Evolutionary conservation across 2,797 vertebrate species (phyloP).

Genomic region (Dallia pectoralis): DNA sequence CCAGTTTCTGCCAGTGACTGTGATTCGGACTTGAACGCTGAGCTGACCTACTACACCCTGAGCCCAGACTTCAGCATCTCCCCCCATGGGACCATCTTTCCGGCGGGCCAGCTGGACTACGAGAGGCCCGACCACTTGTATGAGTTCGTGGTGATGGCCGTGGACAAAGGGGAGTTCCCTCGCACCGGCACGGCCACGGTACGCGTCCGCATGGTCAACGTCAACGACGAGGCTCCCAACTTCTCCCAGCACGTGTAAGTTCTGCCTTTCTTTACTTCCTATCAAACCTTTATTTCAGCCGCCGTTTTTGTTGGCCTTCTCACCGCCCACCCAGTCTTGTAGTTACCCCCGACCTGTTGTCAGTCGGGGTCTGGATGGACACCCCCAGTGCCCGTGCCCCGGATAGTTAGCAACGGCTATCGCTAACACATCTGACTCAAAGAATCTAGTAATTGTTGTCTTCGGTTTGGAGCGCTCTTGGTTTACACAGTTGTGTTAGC

Average conservation of each 20-base stretch:
- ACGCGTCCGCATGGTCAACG: conserved; percentile 82
- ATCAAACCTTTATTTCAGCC: no score
- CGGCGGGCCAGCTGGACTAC: conserved; percentile 77
- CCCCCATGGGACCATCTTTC: conserved; percentile 82
- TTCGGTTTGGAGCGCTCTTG: no score
- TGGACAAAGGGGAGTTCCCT: conserved; percentile 81
- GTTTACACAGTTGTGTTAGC: no score
- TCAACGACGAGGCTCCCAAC: conserved; percentile 85
- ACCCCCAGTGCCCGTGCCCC: no score
- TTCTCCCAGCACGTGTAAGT: conserved; percentile 85
- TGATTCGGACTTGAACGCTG: conserved; percentile 82
- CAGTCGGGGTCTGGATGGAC: no score
- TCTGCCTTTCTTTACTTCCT: not conserved
- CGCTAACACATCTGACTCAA: no score
- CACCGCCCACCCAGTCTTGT: no score
- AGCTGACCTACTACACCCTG: conserved; percentile 82
- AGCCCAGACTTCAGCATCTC: conserved; percentile 86
- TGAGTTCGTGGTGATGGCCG: conserved; percentile 86
- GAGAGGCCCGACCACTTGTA: conserved; percentile 85
- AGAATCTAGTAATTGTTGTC: no score
- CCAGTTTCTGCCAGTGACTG: conserved; percentile 86
- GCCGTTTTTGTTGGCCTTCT: no score
- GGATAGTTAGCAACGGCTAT: no score
- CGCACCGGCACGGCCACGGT: conserved; percentile 86
- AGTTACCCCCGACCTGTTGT: no score